Evolutionary conservation across 53 echinoderm and acorn worm genomes (phyloP).

Genomic region (Pentamera pediparva): DNA sequence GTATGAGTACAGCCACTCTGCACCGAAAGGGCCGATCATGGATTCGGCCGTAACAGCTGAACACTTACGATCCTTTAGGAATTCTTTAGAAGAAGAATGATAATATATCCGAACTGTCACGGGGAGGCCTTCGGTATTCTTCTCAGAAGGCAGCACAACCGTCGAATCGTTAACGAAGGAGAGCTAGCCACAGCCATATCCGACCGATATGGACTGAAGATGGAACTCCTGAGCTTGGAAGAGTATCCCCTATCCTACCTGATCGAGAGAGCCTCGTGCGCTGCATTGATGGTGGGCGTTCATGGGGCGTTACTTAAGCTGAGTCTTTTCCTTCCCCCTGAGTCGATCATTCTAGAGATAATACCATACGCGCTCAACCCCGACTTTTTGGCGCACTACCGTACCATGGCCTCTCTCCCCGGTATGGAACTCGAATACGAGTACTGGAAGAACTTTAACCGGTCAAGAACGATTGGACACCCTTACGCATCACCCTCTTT

Average conservation of each 20-base stretch:
- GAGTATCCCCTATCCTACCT: conserved; percentile 10
- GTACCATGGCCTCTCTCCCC: conserved; percentile 41
- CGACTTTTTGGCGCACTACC: conserved; percentile 55
- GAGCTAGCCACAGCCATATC: background rate
- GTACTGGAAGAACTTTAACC: conserved; percentile 47
- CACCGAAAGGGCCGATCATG: conserved; percentile 46
- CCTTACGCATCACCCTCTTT: conserved; percentile 34
- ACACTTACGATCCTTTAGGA: background rate
- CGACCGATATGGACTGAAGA: background rate
- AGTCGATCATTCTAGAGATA: conserved; percentile 46
- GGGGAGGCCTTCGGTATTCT: background rate
- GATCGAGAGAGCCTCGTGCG: conserved; percentile 38
- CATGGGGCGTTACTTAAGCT: conserved; percentile 58
- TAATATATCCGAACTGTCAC: background rate
- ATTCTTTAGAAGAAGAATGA: background rate
- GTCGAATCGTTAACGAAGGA: background rate
- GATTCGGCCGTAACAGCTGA: conserved; percentile 26
- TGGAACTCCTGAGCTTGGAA: background rate
- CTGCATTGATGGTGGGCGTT: conserved; percentile 50
- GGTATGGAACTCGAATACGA: conserved; percentile 47
- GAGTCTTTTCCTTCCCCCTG: conserved; percentile 50
- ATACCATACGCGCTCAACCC: conserved; percentile 66
- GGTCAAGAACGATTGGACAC: conserved; percentile 40
- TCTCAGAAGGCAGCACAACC: background rate
- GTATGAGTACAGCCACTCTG: conserved; percentile 62